Evolutionary conservation across 2,888 invertebrate species (phyloP).

Genomic region (Volucella zonaria): DNA sequence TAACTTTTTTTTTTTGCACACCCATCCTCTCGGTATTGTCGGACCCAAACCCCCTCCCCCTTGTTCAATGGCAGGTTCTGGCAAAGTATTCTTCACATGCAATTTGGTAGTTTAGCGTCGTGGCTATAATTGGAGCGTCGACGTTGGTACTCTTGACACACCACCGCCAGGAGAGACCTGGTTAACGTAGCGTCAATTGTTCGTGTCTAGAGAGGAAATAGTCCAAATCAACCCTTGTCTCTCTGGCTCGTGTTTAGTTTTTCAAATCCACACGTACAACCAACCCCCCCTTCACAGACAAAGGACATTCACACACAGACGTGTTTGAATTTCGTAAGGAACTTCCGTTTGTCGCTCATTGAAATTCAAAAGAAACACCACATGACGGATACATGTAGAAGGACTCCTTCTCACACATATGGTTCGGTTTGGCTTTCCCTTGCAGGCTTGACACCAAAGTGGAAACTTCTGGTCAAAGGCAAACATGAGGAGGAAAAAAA

Average conservation of each 20-base stretch:
- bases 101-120: constrained; percentile 46
- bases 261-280: background rate
- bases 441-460: constrained; percentile 9
- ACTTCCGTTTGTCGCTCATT: constrained; percentile 48
- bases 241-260: constrained; percentile 1
- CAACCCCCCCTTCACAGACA: background rate
- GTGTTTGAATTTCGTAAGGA: constrained; percentile 45
- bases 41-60: constrained; percentile 9
- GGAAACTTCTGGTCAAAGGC: constrained; percentile 15
- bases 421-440: constrained; percentile 21
- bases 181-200: constrained; percentile 36
- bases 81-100: constrained; percentile 50
- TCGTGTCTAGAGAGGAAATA: constrained; percentile 7
- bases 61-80: background rate
- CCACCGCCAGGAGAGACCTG: constrained; percentile 18
- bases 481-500: background rate
- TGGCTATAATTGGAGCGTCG: constrained; percentile 38
- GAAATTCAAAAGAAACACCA: constrained; percentile 46
- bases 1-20: constrained; percentile 35
- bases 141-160: background rate
- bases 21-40: constrained; percentile 22
- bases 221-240: constrained; percentile 20
- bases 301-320: constrained; percentile 14
- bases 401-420: constrained; percentile 16
- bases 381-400: background rate